phyloP scores from a whole-genome alignment of 2,797 vertebrate genomes.

The Glyptemys insculpta region DNA sequence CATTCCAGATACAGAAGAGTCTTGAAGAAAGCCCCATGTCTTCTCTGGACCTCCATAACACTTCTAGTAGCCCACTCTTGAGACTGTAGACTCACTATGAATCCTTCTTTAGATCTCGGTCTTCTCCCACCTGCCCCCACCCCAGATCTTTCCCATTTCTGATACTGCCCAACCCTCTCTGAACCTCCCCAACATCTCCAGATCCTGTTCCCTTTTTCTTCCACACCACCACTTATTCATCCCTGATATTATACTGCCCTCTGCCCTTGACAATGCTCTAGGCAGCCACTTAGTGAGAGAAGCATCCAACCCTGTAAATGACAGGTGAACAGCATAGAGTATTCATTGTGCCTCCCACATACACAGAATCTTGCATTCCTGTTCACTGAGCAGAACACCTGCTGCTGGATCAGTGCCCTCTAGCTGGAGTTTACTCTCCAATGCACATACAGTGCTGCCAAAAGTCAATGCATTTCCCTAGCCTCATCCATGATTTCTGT shows the following conservation, averaged over 20 bases:
- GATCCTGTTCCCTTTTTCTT: constrained; percentile 10
- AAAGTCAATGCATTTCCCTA: background rate
- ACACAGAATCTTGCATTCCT: background rate
- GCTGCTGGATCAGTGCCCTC: background rate
- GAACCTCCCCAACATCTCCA: constrained; percentile 38
- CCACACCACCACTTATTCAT: background rate
- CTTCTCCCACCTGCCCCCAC: background rate
- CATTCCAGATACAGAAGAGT: background rate
- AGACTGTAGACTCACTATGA: rapidly evolving
- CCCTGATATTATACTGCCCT: background rate
- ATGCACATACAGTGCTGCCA: background rate
- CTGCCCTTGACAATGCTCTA: constrained; percentile 9
- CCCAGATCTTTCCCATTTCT: background rate
- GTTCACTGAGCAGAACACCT: constrained; percentile 40
- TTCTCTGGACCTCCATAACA: background rate
- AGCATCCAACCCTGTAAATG: background rate
- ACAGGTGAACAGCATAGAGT: background rate
- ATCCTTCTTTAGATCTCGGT: background rate
- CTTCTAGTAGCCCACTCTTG: background rate
- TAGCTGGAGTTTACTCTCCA: background rate
- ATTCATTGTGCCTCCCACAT: constrained; percentile 5
- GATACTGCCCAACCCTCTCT: constrained; percentile 11
- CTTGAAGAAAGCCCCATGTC: background rate
- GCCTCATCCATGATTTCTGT: constrained; percentile 14
- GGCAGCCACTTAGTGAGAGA: background rate